Conservation (phyloP, 2,888 invertebrate species). For the Leptopterna dolabrata region DNA sequence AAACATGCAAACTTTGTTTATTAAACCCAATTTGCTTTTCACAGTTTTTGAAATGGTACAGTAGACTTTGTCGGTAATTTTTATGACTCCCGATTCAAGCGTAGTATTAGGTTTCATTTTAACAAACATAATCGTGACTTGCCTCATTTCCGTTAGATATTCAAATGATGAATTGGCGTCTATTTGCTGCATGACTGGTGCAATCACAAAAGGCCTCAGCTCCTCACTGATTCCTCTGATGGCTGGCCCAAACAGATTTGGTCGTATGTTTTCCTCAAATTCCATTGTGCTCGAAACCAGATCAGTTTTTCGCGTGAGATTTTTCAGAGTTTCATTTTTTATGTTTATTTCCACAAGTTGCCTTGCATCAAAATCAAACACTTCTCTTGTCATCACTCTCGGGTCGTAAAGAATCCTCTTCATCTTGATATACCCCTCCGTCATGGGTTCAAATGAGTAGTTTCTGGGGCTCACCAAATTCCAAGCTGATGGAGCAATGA, state of each 20-base stretch:
- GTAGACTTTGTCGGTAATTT: conserved; percentile 64
- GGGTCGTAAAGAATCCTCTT: conserved; percentile 59
- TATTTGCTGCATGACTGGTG: conserved; percentile 70
- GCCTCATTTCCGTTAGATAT: conserved; percentile 76
- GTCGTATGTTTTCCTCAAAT: conserved; percentile 52
- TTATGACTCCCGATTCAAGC: conserved; percentile 16
- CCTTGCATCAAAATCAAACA: conserved; percentile 55
- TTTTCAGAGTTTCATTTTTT: conserved; percentile 50
- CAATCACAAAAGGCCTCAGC: conserved; percentile 72
- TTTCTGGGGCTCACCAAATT: conserved; percentile 69
- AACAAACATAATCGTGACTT: conserved; percentile 74
- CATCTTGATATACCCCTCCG: conserved; percentile 55
- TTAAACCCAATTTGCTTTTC: conserved; percentile 70
- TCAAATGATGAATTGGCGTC: conserved; percentile 74
- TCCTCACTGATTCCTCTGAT: conserved; percentile 61
- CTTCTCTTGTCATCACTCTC: conserved; percentile 53
- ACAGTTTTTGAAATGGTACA: conserved; percentile 57
- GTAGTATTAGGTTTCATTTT: conserved; percentile 69
- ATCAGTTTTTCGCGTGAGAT: conserved; percentile 50
- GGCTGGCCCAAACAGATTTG: conserved; percentile 38
- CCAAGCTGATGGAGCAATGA: conserved; percentile 72
- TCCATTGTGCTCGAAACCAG: conserved; percentile 41
- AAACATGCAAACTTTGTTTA: conserved; percentile 73
- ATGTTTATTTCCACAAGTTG: conserved; percentile 49
- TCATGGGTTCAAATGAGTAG: conserved; percentile 51